A percentile compares a stretch with the other conserved stretches of the same genome.
phyloP scores from a whole-genome alignment of 2,888 invertebrate genomes.

The Drosophila pseudotalamancana region DNA sequence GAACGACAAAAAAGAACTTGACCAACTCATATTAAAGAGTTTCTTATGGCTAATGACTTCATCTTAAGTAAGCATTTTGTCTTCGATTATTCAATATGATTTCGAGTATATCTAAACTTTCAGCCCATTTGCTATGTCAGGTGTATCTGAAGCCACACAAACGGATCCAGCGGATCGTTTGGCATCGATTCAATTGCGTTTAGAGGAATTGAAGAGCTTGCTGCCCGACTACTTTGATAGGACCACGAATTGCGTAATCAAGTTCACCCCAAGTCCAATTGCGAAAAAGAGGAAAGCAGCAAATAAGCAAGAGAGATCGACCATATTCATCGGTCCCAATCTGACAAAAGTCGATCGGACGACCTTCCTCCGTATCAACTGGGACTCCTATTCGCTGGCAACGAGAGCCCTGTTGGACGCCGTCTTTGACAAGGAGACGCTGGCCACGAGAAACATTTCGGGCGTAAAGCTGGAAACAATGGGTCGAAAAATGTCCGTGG shows the following conservation, averaged over 20 bases:
- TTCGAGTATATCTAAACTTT: not conserved
- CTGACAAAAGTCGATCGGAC: not conserved
- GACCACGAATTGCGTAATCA: accelerated
- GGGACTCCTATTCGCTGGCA: constrained; percentile 21
- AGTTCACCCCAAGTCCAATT: not conserved
- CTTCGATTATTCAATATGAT: not conserved
- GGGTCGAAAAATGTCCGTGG: not conserved
- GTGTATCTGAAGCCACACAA: constrained; percentile 1
- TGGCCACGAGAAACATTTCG: constrained; percentile 10
- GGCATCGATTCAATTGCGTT: not conserved
- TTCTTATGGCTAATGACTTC: no score
- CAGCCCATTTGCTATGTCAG: not conserved
- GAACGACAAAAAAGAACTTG: no score
- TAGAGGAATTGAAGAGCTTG: not conserved
- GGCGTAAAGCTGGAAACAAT: not conserved
- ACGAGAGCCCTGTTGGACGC: constrained; percentile 17
- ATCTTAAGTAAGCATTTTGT: not conserved
- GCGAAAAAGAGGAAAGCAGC: not conserved
- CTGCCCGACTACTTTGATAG: not conserved
- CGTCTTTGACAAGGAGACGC: constrained; percentile 27
- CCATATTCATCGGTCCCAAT: constrained; percentile 7
- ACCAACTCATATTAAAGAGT: not conserved
- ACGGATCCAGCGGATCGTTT: not conserved
- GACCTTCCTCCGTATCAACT: not conserved
- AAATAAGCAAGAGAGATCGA: not conserved